Percentiles rank a stretch among this genome's conserved stretches.
Evolutionary conservation across 64 coral and sea anemone species (phyloP).

Genomic region (Astreopora myriophthalma): DNA sequence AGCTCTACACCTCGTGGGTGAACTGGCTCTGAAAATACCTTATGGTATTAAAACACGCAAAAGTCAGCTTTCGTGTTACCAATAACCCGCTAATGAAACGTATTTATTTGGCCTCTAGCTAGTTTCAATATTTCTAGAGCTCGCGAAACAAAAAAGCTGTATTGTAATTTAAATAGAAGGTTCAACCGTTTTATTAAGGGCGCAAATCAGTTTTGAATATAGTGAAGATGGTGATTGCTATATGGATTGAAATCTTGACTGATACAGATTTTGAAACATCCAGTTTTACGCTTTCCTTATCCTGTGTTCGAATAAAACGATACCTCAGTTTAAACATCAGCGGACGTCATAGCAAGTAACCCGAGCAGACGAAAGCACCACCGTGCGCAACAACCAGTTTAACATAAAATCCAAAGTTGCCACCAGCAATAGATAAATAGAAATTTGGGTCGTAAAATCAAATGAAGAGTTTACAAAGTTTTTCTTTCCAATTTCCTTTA

Average conservation of each 20-base stretch:
- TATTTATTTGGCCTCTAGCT: background rate
- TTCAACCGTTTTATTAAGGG: background rate
- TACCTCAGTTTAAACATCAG: background rate
- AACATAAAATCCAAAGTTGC: background rate
- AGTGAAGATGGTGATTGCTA: conserved; percentile 16
- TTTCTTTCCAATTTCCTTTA: background rate
- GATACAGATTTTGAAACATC: background rate
- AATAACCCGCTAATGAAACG: too few relatives aligned
- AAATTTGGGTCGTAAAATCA: conserved; percentile 25
- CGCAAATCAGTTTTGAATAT: conserved; percentile 15
- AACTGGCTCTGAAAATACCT: too few relatives aligned
- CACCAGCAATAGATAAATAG: background rate
- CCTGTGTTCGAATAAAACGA: background rate
- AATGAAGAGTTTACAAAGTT: background rate
- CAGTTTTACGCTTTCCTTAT: background rate
- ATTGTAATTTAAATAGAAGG: conserved; percentile 8
- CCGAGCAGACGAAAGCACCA: background rate
- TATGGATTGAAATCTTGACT: background rate
- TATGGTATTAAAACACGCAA: too few relatives aligned
- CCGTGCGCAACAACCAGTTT: background rate
- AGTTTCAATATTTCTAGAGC: conserved; percentile 1
- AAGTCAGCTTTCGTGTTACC: too few relatives aligned
- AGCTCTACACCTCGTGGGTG: too few relatives aligned
- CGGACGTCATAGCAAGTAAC: background rate
- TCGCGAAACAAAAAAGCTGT: background rate